Percentiles rank a stretch among this genome's conserved stretches.
phyloP scores from a whole-genome alignment of 2,888 invertebrate species.

The Sphinx pinastri region DNA sequence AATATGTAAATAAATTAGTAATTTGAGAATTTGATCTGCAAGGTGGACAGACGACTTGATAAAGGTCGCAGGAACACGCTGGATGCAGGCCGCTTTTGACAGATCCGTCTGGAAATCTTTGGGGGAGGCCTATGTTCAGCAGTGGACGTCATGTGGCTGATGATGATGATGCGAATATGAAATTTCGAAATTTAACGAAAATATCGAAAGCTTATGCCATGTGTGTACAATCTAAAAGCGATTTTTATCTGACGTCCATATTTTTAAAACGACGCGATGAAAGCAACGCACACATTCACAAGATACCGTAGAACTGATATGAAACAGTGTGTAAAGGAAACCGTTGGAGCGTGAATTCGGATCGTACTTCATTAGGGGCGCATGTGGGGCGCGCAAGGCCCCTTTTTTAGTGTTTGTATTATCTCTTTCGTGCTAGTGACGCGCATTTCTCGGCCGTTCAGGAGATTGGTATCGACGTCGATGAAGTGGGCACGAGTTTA shows the following conservation, averaged over 20 bases:
- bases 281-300: background rate
- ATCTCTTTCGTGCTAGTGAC: conserved; percentile 27
- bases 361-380: conserved; percentile 60
- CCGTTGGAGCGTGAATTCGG: conserved; percentile 52
- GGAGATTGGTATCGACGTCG: conserved; percentile 8
- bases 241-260: background rate
- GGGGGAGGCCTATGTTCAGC: too few species aligned
- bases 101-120: too few species aligned
- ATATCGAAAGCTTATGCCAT: background rate
- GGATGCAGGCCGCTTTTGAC: too few species aligned
- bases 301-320: conserved; percentile 24
- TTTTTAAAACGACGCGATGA: conserved; percentile 12
- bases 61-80: too few species aligned
- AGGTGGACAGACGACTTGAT: too few species aligned
- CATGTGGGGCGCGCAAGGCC: conserved; percentile 35
- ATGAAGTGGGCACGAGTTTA: background rate
- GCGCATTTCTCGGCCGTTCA: background rate
- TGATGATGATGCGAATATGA: too few species aligned
- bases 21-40: too few species aligned
- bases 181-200: too few species aligned
- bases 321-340: conserved; percentile 36
- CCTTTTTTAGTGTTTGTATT: conserved; percentile 34
- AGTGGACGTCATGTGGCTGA: too few species aligned
- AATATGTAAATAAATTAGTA: too few species aligned
- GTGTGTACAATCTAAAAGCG: background rate